Percentiles rank a stretch among this genome's conserved stretches.
Evolutionary conservation across 1,140 invertebrate species (phyloP).

Genomic region (Penaeus chinensis): DNA sequence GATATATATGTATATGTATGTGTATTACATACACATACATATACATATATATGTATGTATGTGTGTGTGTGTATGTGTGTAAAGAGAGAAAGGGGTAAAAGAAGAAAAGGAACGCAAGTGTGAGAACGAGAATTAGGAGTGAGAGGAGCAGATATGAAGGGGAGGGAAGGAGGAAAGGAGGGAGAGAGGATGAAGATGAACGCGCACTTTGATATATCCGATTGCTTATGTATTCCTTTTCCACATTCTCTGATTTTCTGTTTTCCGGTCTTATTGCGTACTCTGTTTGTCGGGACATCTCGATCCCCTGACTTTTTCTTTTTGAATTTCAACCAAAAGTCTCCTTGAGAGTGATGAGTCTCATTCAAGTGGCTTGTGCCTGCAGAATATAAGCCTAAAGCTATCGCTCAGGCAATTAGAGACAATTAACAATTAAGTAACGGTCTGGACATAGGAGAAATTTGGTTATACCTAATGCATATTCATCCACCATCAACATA

Average conservation of each 20-base stretch:
- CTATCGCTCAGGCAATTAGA: conserved; percentile 35
- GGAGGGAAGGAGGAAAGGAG: background rate
- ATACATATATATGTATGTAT: no score
- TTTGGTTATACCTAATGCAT: conserved; percentile 33
- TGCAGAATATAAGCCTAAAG: conserved; percentile 16
- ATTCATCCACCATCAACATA: background rate
- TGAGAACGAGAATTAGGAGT: background rate
- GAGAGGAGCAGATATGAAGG: background rate
- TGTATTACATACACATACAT: no score
- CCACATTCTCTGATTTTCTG: no score
- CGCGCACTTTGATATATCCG: background rate
- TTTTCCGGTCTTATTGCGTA: no score
- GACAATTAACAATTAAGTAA: conserved; percentile 52
- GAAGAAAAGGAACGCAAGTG: background rate
- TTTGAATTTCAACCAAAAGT: no score
- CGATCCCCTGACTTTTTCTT: no score
- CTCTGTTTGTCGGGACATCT: no score
- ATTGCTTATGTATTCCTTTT: background rate
- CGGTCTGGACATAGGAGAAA: conserved; percentile 38
- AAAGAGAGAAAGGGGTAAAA: background rate
- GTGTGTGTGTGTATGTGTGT: no score
- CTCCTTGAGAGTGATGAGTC: background rate
- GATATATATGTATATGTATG: background rate
- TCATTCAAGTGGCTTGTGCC: background rate
- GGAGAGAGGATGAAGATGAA: background rate